Evolutionary conservation across 2,888 invertebrate genomes (phyloP).

Genomic region (Gandaritis pyraliata): DNA sequence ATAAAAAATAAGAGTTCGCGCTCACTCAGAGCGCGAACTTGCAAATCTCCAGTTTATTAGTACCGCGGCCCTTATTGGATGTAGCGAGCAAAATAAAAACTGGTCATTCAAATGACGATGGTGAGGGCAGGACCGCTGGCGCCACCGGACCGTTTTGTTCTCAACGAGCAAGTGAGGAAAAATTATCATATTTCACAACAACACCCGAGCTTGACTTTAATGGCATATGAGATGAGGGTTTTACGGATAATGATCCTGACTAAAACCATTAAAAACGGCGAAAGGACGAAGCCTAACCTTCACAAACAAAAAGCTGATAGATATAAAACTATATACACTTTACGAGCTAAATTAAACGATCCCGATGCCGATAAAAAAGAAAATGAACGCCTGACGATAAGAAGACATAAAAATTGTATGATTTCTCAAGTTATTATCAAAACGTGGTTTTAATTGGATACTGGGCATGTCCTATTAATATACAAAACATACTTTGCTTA

Average conservation of each 20-base stretch:
- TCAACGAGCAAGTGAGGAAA: conserved; percentile 55
- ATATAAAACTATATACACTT: conserved; percentile 48
- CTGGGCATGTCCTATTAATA: not conserved
- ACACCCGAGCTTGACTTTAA: conserved; percentile 69
- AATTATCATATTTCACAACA: conserved; percentile 76
- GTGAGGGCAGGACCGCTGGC: conserved; percentile 70
- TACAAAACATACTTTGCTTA: not conserved
- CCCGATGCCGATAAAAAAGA: conserved; percentile 22
- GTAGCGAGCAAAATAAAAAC: conserved; percentile 65
- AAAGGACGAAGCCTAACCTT: conserved; percentile 40
- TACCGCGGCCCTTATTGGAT: conserved; percentile 57
- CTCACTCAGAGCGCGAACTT: conserved; percentile 55
- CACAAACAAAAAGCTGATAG: conserved; percentile 48
- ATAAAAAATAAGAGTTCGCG: conserved; percentile 44
- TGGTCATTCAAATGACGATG: conserved; percentile 62
- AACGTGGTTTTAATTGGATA: conserved; percentile 1
- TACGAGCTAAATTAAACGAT: conserved; percentile 43
- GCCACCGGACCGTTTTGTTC: conserved; percentile 65
- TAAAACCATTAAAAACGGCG: conserved; percentile 55
- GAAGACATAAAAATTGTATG: conserved; percentile 7
- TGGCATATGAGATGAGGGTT: conserved; percentile 52
- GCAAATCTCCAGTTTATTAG: conserved; percentile 67
- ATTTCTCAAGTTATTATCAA: conserved; percentile 4
- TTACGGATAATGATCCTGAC: conserved; percentile 38
- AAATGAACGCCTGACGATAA: conserved; percentile 13